phyloP scores from a whole-genome alignment of 2,888 invertebrate species.

The Patella pellucida region DNA sequence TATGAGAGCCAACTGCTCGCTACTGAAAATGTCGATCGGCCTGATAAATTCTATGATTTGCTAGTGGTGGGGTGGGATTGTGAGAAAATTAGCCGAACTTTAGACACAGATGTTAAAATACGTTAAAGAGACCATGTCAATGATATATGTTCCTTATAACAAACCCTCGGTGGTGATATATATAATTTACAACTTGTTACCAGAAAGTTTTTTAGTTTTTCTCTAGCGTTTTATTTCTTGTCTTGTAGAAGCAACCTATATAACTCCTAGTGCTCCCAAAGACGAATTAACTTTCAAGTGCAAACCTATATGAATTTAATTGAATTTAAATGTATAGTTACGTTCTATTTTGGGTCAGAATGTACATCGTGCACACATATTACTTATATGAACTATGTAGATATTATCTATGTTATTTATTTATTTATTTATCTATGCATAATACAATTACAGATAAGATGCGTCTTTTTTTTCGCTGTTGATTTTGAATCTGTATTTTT shows the following conservation, averaged over 20 bases:
- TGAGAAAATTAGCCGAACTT: constrained; percentile 7
- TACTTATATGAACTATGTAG: too few species aligned
- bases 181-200: constrained; percentile 12
- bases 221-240: not conserved
- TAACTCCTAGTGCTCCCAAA: not conserved
- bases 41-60: constrained; percentile 20
- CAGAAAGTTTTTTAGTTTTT: not conserved
- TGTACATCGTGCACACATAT: too few species aligned
- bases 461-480: too few species aligned
- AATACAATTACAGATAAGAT: too few species aligned
- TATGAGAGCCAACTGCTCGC: constrained; percentile 22
- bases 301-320: not conserved
- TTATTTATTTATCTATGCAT: too few species aligned
- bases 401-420: too few species aligned
- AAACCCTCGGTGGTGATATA: constrained; percentile 2
- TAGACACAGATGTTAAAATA: constrained; percentile 2
- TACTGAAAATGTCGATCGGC: constrained; percentile 13
- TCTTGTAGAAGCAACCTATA: not conserved
- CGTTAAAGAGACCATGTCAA: not conserved
- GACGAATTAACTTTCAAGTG: constrained; percentile 1
- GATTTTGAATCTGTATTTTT: too few species aligned
- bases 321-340: too few species aligned
- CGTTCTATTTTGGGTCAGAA: too few species aligned
- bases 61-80: constrained; percentile 5
- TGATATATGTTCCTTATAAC: constrained; percentile 7